A percentile compares a stretch with the other conserved stretches of the same genome.
phyloP scores from a whole-genome alignment of 1,140 invertebrate species.

The Rhagoletis pomonella region DNA sequence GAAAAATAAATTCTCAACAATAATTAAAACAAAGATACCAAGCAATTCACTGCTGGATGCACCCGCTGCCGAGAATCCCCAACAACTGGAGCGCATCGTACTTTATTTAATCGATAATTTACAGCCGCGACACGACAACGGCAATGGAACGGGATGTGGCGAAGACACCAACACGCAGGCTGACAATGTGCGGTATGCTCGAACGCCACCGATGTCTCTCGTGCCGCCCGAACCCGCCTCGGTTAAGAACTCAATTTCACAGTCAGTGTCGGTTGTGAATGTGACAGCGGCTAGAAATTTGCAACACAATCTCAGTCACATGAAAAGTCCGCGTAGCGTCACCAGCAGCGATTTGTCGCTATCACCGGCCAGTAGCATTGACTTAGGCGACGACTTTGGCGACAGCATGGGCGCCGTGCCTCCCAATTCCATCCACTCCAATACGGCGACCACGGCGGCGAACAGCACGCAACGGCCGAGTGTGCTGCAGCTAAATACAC shows the following conservation, averaged over 20 bases:
- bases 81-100: constrained; percentile 80
- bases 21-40: constrained; percentile 75
- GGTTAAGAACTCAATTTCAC: constrained; percentile 75
- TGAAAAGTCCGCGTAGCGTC: constrained; percentile 57
- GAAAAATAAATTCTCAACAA: constrained; percentile 82
- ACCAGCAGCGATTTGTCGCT: constrained; percentile 61
- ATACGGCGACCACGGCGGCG: not conserved
- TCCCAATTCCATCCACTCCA: not conserved
- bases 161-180: constrained; percentile 54
- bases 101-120: constrained; percentile 80
- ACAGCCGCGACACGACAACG: constrained; percentile 65
- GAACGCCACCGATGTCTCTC: constrained; percentile 71
- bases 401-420: not conserved
- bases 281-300: constrained; percentile 68
- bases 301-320: constrained; percentile 51
- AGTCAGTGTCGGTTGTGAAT: constrained; percentile 73
- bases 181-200: constrained; percentile 59
- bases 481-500: constrained; percentile 53
- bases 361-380: constrained; percentile 58
- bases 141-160: constrained; percentile 54
- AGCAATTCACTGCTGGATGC: constrained; percentile 74
- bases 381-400: constrained; percentile 54
- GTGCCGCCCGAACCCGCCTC: constrained; percentile 75
- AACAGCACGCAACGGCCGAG: constrained; percentile 32
- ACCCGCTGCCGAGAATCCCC: constrained; percentile 79